phyloP scores from a whole-genome alignment of 1,140 invertebrate species.

The Drosophila takahashii region DNA sequence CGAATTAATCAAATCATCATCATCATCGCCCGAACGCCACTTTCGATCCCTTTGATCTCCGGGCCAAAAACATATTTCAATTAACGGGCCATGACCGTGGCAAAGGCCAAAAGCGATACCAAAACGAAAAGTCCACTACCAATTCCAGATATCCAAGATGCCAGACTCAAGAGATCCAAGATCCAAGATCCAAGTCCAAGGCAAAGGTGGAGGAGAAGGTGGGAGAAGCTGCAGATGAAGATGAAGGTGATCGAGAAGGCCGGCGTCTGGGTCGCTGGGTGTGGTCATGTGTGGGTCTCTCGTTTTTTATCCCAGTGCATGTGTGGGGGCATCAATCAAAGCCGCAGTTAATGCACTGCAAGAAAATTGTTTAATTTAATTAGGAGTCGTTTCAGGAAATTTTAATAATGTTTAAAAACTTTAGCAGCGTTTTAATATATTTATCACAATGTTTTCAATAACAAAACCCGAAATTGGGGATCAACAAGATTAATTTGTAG shows the following conservation, averaged over 20 bases:
- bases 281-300: conserved; percentile 36
- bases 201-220: background rate
- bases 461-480: too few relatives aligned
- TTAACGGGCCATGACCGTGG: conserved; percentile 74
- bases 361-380: background rate
- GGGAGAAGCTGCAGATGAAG: background rate
- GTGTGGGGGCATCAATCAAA: conserved; percentile 76
- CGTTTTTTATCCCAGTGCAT: conserved; percentile 1
- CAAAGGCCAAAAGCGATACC: conserved; percentile 18
- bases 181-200: conserved; percentile 18
- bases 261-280: conserved; percentile 40
- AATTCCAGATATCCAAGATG: background rate
- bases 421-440: too few relatives aligned
- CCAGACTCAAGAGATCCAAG: background rate
- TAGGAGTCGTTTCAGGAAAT: background rate
- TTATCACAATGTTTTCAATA: too few relatives aligned
- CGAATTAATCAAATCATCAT: conserved; percentile 82
- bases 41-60: conserved; percentile 69
- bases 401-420: too few relatives aligned
- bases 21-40: conserved; percentile 61
- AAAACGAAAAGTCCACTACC: background rate
- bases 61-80: conserved; percentile 76
- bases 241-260: conserved; percentile 61
- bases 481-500: too few relatives aligned
- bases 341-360: conserved; percentile 54